Conservation (phyloP, 1,140 invertebrate species). For the Frieseomelitta varia region DNA sequence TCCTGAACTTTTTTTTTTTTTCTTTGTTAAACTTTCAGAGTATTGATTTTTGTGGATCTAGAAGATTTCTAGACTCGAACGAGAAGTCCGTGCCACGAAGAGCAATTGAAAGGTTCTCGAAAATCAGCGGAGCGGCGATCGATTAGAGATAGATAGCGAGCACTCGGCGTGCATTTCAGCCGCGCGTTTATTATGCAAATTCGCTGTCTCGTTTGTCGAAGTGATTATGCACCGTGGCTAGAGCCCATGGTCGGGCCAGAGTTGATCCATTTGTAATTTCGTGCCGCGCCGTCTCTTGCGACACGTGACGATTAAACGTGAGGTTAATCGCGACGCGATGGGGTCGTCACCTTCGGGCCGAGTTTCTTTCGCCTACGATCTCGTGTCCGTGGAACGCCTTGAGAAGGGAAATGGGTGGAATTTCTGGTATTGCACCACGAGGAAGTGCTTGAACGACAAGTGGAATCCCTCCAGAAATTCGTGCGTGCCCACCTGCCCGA, state of each 20-base stretch:
- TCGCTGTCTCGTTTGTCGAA: slow-evolving; percentile 10
- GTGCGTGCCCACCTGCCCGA: background rate
- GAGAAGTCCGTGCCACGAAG: no score
- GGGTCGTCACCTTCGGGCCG: slow-evolving; percentile 8
- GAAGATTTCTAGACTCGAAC: no score
- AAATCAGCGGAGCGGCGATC: no score
- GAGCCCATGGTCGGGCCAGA: no score
- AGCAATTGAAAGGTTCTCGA: no score
- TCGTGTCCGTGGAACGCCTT: background rate
- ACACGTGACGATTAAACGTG: slow-evolving; percentile 21
- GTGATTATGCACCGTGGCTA: background rate
- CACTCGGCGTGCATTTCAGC: background rate
- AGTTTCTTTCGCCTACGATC: background rate
- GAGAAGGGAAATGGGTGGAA: background rate
- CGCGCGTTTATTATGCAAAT: slow-evolving; percentile 34
- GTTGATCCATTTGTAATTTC: slow-evolving; percentile 34
- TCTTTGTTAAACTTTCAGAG: no score
- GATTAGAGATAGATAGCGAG: background rate
- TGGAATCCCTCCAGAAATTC: background rate
- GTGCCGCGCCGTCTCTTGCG: slow-evolving; percentile 12
- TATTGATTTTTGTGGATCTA: no score
- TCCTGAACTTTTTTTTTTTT: background rate
- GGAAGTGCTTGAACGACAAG: background rate
- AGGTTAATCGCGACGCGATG: slow-evolving; percentile 9
- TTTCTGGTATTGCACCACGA: background rate